Base-by-base conservation (phyloP, 2,888 invertebrate genomes). In the Minunthozetes semirufus region DNA sequence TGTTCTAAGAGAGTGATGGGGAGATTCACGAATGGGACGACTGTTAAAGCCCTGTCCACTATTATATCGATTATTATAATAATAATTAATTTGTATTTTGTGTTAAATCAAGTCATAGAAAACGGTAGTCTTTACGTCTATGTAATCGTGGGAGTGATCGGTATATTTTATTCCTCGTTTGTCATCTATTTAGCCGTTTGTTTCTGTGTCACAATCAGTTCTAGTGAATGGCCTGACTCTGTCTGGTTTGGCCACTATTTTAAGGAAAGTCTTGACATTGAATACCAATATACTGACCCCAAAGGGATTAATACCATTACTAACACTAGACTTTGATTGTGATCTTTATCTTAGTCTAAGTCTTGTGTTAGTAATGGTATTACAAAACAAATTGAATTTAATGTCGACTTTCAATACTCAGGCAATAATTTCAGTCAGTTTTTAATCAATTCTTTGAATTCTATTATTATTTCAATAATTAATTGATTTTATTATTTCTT, bases 1-100 rank as follows among this genome's bases (percentile, higher is more conserved):
- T 90, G 91, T 75, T 89, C 89, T 79, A 82, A 84, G 3, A 84
- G 87, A 66, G 89, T 94, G 66, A 94, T 94, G 93, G 90, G 90
- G 48, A 89, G 90, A 80, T 94, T 93, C 82, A 88, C 86, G 46
- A 93, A 91, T 83, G 90, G 91, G 84, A 79, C 88, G 90, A 83
- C 85, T 33, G 90, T 89, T 82, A 90, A 89, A 84, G 83, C 89
- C 27, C 84, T 89, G 42, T 86, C 91, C 0, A 87, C 89, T 27
- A 73, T 87, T 4, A 83, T 93, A 42, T 89, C 90, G 15, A 81
- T 88, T 9, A 81, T 89, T 56, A 90, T 93, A 6, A 90, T 93
- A 80, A 84, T 83, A 6, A 92, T 93, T 79, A 93, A 93, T 82
- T 85, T 91, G 77, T 92, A 88, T 82, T 91, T 92, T 82, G 90